Percentiles rank a stretch among this genome's conserved stretches.
phyloP scores from a whole-genome alignment of 1,140 invertebrate genomes.

The Drosophila triauraria region DNA sequence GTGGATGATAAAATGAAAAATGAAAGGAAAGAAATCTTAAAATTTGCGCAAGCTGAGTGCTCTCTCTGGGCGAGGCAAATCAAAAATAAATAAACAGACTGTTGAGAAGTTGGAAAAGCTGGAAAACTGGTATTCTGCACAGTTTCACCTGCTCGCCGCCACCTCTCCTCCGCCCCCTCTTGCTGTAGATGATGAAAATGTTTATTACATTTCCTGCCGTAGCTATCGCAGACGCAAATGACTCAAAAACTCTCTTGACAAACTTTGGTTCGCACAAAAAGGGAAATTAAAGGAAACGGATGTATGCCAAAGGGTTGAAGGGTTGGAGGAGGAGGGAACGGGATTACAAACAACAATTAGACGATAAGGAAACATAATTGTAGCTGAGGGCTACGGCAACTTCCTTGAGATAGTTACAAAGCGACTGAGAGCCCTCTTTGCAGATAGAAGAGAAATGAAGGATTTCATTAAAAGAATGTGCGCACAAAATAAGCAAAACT shows the following conservation, averaged over 20 bases:
- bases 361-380: slow-evolving; percentile 44
- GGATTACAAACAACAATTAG: slow-evolving; percentile 45
- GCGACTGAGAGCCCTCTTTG: background rate
- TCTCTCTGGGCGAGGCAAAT: slow-evolving; percentile 13
- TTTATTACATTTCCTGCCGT: slow-evolving; percentile 37
- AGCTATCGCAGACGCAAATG: slow-evolving; percentile 34
- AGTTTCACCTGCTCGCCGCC: slow-evolving; percentile 15
- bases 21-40: slow-evolving; percentile 28
- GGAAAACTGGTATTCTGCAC: slow-evolving; percentile 55
- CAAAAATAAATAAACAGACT: slow-evolving; percentile 58
- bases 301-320: slow-evolving; percentile 37
- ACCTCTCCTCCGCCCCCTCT: background rate
- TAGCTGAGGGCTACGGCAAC: slow-evolving; percentile 15
- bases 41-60: slow-evolving; percentile 41
- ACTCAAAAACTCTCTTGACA: slow-evolving; percentile 38
- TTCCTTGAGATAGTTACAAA: slow-evolving; percentile 20
- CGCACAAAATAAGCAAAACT: slow-evolving; percentile 3
- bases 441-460: slow-evolving; percentile 22
- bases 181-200: slow-evolving; percentile 19
- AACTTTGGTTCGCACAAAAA: slow-evolving; percentile 22
- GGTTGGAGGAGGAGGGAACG: background rate
- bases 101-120: slow-evolving; percentile 49
- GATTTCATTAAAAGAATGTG: slow-evolving; percentile 24
- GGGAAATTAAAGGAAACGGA: slow-evolving; percentile 49
- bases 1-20: slow-evolving; percentile 5